phyloP scores from a whole-genome alignment of 2,113 vertebrate species.

The Morone chrysops region DNA sequence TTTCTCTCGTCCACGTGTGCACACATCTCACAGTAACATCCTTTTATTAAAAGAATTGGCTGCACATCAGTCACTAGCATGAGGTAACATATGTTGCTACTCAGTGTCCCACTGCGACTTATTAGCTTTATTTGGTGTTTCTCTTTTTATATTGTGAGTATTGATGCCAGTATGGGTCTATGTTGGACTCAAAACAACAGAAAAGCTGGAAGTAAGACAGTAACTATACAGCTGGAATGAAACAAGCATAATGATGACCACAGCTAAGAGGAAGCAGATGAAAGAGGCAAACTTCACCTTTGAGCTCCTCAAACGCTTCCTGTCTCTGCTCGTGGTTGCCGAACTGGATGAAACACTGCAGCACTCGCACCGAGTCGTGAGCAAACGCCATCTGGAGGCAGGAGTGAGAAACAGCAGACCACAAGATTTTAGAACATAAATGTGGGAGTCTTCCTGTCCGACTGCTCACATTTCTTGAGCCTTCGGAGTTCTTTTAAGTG shows the following conservation, averaged over 20 bases:
- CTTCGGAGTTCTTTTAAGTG: neutral
- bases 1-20: too few relatives aligned
- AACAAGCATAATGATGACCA: too few relatives aligned
- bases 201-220: neutral
- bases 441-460: neutral
- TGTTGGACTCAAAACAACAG: neutral
- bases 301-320: constrained; percentile 90
- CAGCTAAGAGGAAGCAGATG: neutral
- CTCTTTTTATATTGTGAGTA: neutral
- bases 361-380: constrained; percentile 94
- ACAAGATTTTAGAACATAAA: neutral
- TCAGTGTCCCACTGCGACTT: too few relatives aligned
- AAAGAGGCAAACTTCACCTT: constrained; percentile 83
- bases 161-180: neutral
- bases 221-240: too few relatives aligned
- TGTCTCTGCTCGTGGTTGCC: constrained; percentile 89
- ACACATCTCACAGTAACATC: too few relatives aligned
- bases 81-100: too few relatives aligned
- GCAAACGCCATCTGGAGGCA: constrained; percentile 91
- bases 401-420: neutral
- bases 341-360: constrained; percentile 95
- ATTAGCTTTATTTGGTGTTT: neutral
- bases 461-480: neutral
- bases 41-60: too few relatives aligned
- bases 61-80: too few relatives aligned